Conservation (phyloP, 1,140 invertebrate species). For the Drosophila arizonae region DNA sequence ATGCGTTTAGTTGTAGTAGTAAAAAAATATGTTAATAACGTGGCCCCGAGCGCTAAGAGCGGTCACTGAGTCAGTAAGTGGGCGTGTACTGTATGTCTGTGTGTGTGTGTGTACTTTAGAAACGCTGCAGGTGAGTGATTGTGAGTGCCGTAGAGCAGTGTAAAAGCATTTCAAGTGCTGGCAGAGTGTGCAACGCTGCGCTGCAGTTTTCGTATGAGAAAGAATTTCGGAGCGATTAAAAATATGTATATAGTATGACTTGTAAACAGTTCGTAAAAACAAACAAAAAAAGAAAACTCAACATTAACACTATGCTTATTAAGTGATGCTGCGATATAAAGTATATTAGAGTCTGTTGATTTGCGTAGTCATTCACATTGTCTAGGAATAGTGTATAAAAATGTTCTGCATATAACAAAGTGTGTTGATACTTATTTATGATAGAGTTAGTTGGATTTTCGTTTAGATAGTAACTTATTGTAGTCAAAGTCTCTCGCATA, state of each 20-base stretch:
- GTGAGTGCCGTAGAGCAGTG: slow-evolving; percentile 57
- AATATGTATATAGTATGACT: slow-evolving; percentile 63
- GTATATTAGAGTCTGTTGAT: slow-evolving; percentile 32
- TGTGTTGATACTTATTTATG: slow-evolving; percentile 29
- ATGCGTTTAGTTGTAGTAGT: slow-evolving; percentile 38
- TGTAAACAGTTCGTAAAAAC: slow-evolving; percentile 48
- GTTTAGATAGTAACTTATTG: slow-evolving; percentile 50
- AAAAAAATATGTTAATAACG: slow-evolving; percentile 35
- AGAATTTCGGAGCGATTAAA: slow-evolving; percentile 45
- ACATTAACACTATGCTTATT: slow-evolving; percentile 57
- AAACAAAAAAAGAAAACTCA: background rate
- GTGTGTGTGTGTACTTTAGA: slow-evolving; percentile 44
- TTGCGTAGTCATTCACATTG: slow-evolving; percentile 27
- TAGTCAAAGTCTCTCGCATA: slow-evolving; percentile 59
- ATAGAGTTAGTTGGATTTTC: slow-evolving; percentile 49
- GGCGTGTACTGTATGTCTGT: background rate
- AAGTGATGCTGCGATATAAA: slow-evolving; percentile 36
- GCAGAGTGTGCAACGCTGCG: slow-evolving; percentile 45
- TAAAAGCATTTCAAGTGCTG: slow-evolving; percentile 66
- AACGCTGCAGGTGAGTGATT: slow-evolving; percentile 63
- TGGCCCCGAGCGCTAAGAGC: slow-evolving; percentile 1
- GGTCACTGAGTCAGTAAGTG: slow-evolving; percentile 18
- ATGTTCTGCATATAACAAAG: slow-evolving; percentile 38
- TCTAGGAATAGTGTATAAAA: slow-evolving; percentile 32
- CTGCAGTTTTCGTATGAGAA: background rate